These are phyloP conservation scores for Elephas maximus DNA, from an alignment of 2,113 vertebrate genomes.

Conservation along the genomic window DNA sequence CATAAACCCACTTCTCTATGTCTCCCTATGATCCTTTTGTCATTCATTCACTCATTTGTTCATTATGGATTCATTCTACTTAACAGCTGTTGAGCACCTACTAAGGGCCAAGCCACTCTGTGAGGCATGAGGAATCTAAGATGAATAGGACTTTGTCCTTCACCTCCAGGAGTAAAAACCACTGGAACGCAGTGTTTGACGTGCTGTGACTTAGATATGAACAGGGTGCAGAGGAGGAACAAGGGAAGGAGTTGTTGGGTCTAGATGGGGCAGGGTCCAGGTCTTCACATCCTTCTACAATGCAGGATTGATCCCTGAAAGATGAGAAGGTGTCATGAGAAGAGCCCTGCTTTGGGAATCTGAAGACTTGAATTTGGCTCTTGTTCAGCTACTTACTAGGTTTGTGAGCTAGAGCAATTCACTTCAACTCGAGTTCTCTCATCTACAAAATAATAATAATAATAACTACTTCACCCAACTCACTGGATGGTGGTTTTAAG, in stretches of 20 bases:
- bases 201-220: not conserved
- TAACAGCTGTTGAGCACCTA: not conserved
- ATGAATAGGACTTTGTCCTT: not conserved
- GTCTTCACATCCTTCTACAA: not conserved
- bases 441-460: conserved; percentile 29
- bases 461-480: not conserved
- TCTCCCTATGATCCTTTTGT: not conserved
- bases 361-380: not conserved
- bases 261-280: not conserved
- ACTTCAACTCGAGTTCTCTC: conserved; percentile 1
- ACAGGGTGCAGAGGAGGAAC: not conserved
- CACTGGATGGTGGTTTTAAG: not conserved
- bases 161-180: not conserved
- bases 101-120: not conserved
- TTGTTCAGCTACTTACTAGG: not conserved
- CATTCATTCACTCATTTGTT: not conserved
- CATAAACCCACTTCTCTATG: not conserved
- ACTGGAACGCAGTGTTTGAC: not conserved
- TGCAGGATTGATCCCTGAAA: not conserved
- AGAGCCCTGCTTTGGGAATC: not conserved
- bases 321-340: not conserved
- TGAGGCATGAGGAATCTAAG: not conserved
- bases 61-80: not conserved
- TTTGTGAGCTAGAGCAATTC: conserved; percentile 36
- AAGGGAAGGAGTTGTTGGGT: not conserved